A percentile compares a stretch with the other conserved stretches of the same genome.
These are phyloP conservation scores for Zoanthus gigantus DNA, from an alignment of 92 coral and sea anemone species.

Conservation along the genomic window DNA sequence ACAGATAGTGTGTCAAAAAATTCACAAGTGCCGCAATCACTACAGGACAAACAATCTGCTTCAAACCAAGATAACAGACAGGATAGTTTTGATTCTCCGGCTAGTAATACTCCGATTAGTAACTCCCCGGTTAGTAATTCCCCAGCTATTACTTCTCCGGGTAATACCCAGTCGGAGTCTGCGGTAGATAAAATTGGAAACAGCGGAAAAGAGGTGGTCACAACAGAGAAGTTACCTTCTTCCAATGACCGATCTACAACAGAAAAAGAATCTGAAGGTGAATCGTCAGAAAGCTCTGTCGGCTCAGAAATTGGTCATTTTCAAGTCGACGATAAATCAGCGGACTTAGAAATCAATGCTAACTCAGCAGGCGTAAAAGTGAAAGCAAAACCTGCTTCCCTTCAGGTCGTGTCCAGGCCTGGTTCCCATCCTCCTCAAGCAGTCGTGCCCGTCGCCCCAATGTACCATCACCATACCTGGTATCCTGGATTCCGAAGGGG, in stretches of 20 bases:
- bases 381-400: constrained; percentile 98
- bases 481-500: constrained; percentile 78
- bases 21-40: not conserved
- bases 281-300: constrained; percentile 37
- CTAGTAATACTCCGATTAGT: not conserved
- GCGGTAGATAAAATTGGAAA: constrained; percentile 76
- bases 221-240: constrained; percentile 64
- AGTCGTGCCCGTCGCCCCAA: constrained; percentile 72
- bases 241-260: constrained; percentile 10
- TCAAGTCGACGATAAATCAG: constrained; percentile 97
- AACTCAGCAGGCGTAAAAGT: constrained; percentile 98
- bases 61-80: not conserved
- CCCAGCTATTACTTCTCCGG: not conserved
- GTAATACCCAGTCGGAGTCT: constrained; percentile 56
- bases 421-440: constrained; percentile 85
- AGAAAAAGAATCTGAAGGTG: constrained; percentile 34
- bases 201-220: constrained; percentile 86
- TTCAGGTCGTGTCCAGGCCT: constrained; percentile 99
- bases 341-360: constrained; percentile 98
- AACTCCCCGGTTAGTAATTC: not conserved
- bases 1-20: not conserved
- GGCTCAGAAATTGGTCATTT: constrained; percentile 92
- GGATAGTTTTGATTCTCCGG: not conserved
- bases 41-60: not conserved
- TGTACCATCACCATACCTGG: constrained; percentile 79